Base-by-base conservation (phyloP, 2,888 invertebrate species). In the Sipha maydis region DNA sequence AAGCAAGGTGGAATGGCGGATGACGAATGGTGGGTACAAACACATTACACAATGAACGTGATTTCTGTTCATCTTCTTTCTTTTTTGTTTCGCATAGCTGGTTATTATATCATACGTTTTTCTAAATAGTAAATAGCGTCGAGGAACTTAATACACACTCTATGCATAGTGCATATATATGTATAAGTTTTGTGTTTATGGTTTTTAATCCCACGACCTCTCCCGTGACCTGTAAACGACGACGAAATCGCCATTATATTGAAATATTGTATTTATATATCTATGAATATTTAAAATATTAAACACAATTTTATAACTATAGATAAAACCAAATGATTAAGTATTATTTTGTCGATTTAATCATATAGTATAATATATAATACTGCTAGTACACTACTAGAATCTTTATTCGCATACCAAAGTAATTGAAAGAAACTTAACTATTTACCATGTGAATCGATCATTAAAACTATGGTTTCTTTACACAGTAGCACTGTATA, bases 191-290 rank as follows among this genome's bases (percentile, higher is more conserved):
- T 28, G 83, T 75, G 56, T 83, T 61, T 84, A 84, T 56, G 83
- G 75, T 56, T 84, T 84, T 48, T 31, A 67, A 77, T 85, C 85
- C 77, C 85, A 85, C 85, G 85, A 85, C 85, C 85, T 41, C 41
- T 85, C 77, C 11, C 41, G 48, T 85, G 85, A 85, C 85, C 85
- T 56, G 77, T 77, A 85, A 77, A 85, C 77, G 77, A 67, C 85
- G 77, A 48, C 56, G 56, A 75, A 84, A 75, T 75, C 38, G 38
- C 38, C 75, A n/a, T 83, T 54, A 19, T 19, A 73, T 56, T 19
- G 73, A 73, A 73, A 34, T 82, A 71, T 69, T 69, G 14, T 48
- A 48, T 14, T 14, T 48, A 14, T 48, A 48, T 48, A 48, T 11
- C 14, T 48, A 48, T 48, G 48, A 11, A 48, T 48, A 48, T 11